These are phyloP conservation scores for Oopsacas minuta DNA, from an alignment of 37 sponge, comb jelly and placozoan genomes.

Conservation along the genomic window DNA sequence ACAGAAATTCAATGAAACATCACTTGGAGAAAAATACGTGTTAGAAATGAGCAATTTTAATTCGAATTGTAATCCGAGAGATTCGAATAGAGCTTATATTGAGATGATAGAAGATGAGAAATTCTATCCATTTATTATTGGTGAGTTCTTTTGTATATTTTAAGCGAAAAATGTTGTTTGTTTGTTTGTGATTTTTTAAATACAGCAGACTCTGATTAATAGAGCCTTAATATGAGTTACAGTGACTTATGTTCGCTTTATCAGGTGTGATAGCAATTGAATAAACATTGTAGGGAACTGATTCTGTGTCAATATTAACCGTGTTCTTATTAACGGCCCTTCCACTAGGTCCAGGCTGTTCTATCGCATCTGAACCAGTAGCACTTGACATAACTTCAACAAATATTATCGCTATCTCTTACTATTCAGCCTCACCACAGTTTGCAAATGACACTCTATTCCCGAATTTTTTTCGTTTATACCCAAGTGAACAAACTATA, in stretches of 20 bases:
- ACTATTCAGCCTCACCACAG: neutral
- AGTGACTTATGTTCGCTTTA: too few species aligned
- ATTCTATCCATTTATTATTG: neutral
- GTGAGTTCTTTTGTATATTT: too few species aligned
- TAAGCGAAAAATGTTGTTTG: too few species aligned
- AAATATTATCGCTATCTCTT: constrained; percentile 8
- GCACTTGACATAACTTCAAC: neutral
- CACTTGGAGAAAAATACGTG: neutral
- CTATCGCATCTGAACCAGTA: neutral
- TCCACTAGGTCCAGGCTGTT: neutral
- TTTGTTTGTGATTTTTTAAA: too few species aligned
- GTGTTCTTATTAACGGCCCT: too few species aligned
- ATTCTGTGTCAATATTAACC: too few species aligned
- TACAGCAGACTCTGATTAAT: too few species aligned
- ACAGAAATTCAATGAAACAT: neutral
- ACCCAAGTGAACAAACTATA: neutral
- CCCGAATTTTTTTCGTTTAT: neutral
- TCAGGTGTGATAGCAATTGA: too few species aligned
- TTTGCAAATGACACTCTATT: neutral
- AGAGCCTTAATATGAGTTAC: too few species aligned
- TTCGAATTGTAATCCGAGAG: neutral
- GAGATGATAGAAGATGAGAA: neutral
- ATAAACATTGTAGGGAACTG: too few species aligned
- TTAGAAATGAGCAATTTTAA: too few species aligned
- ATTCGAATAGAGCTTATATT: neutral